Conservation (phyloP, 2,888 invertebrate genomes). For the Keiferia lycopersicella region DNA sequence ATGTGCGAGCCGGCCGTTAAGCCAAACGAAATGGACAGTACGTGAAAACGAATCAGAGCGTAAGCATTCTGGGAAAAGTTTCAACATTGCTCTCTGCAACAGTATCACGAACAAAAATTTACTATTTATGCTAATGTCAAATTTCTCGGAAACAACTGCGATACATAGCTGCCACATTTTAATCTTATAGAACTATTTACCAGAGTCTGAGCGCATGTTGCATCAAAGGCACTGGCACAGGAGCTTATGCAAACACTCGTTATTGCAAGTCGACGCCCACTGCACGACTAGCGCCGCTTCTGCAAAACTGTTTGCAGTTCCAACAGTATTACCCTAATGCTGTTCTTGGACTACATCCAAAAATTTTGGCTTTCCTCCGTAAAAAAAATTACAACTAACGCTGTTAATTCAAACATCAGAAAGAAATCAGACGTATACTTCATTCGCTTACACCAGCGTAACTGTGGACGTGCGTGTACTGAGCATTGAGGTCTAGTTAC, state of each 20-base stretch:
- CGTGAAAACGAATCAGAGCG: constrained; percentile 7
- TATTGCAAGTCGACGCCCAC: neutral
- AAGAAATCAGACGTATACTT: no score
- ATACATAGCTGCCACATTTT: neutral
- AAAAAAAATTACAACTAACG: neutral
- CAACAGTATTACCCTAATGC: constrained; percentile 23
- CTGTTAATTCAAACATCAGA: neutral
- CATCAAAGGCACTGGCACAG: neutral
- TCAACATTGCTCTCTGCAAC: neutral
- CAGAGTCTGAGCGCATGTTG: neutral
- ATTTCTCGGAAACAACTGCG: neutral
- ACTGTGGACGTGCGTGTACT: no score
- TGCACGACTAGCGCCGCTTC: neutral
- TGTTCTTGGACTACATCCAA: constrained; percentile 25
- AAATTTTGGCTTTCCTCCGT: neutral
- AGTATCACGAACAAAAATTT: constrained; percentile 8
- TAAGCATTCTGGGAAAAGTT: constrained; percentile 6
- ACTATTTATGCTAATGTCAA: neutral
- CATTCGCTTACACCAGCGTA: no score
- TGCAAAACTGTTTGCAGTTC: constrained; percentile 17
- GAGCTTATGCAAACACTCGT: constrained; percentile 4
- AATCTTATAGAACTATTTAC: neutral
- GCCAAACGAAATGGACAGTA: constrained; percentile 16
- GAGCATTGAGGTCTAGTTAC: no score
- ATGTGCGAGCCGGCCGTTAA: neutral